Percentiles rank a stretch among this genome's conserved stretches.
phyloP scores from a whole-genome alignment of 2,888 invertebrate genomes.

The Notocelia uddmanniana region DNA sequence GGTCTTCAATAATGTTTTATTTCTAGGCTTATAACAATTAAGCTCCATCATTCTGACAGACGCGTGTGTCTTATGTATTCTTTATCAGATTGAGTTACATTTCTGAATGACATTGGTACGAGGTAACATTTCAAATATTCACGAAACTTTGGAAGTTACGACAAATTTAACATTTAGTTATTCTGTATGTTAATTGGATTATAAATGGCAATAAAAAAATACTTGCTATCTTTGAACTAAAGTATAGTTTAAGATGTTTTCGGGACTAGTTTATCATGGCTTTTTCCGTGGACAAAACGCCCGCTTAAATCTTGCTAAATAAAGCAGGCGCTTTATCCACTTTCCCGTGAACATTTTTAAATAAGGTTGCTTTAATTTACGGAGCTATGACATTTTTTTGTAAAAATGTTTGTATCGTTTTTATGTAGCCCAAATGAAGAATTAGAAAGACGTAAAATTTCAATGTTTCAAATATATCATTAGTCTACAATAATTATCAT shows the following conservation, averaged over 20 bases:
- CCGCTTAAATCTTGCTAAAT: too few species aligned
- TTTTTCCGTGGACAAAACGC: too few species aligned
- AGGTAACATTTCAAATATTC: background rate
- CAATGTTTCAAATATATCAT: background rate
- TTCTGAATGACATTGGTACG: background rate
- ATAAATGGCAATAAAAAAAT: background rate
- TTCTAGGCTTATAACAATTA: background rate
- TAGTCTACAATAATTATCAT: background rate
- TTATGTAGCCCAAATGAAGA: too few species aligned
- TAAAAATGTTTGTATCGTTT: background rate
- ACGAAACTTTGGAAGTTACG: background rate
- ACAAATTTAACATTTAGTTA: too few species aligned
- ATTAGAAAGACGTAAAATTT: too few species aligned
- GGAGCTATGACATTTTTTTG: background rate
- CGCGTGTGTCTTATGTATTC: slow-evolving; percentile 13
- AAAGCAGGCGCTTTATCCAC: background rate
- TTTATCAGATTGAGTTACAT: slow-evolving; percentile 11
- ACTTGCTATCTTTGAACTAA: background rate
- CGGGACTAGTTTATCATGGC: too few species aligned
- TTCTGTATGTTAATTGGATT: too few species aligned
- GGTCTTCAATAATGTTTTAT: background rate
- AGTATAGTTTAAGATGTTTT: background rate
- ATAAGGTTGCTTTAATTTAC: background rate
- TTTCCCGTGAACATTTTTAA: background rate
- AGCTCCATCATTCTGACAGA: slow-evolving; percentile 16